Percentiles rank a stretch among this genome's conserved stretches.
Evolutionary conservation across 2,888 invertebrate species (phyloP).

Genomic region (Tryphoninae sp.): DNA sequence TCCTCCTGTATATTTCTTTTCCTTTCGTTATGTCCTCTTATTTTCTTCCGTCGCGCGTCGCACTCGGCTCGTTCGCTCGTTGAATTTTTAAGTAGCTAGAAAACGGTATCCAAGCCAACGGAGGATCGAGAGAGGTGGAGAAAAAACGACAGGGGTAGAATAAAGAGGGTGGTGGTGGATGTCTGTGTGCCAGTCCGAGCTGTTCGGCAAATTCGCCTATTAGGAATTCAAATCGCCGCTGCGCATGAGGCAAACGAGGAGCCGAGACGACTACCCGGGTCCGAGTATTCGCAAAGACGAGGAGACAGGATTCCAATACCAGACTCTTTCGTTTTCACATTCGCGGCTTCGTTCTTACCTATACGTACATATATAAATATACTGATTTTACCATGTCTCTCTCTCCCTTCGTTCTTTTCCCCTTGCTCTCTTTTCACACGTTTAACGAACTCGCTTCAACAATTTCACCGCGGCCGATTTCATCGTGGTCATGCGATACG

Average conservation of each 20-base stretch:
- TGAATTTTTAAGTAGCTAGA: slow-evolving; percentile 51
- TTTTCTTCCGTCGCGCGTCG: not conserved
- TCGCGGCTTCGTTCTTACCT: not conserved
- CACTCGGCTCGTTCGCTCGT: slow-evolving; percentile 49
- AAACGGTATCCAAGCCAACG: slow-evolving; percentile 11
- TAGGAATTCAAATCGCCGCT: slow-evolving; percentile 59
- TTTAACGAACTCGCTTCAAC: slow-evolving; percentile 67
- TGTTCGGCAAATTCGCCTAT: slow-evolving; percentile 59
- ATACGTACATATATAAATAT: too few relatives aligned
- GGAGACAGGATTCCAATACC: slow-evolving; percentile 41
- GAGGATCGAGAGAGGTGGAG: slow-evolving; percentile 26
- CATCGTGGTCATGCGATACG: slow-evolving; percentile 63
- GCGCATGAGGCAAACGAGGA: slow-evolving; percentile 39
- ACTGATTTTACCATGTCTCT: slow-evolving; percentile 9
- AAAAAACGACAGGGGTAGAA: not conserved
- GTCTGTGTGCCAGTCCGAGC: slow-evolving; percentile 18
- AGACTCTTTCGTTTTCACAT: slow-evolving; percentile 34
- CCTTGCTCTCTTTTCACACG: slow-evolving; percentile 37
- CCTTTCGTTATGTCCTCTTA: slow-evolving; percentile 15
- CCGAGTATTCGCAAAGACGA: slow-evolving; percentile 39
- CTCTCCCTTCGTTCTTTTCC: slow-evolving; percentile 35
- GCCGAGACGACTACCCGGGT: not conserved
- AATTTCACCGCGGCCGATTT: slow-evolving; percentile 60
- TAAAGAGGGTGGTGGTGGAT: slow-evolving; percentile 22
- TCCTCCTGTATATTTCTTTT: slow-evolving; percentile 35